phyloP scores from a whole-genome alignment of 2,888 invertebrate genomes.

The Heliconius sara region DNA sequence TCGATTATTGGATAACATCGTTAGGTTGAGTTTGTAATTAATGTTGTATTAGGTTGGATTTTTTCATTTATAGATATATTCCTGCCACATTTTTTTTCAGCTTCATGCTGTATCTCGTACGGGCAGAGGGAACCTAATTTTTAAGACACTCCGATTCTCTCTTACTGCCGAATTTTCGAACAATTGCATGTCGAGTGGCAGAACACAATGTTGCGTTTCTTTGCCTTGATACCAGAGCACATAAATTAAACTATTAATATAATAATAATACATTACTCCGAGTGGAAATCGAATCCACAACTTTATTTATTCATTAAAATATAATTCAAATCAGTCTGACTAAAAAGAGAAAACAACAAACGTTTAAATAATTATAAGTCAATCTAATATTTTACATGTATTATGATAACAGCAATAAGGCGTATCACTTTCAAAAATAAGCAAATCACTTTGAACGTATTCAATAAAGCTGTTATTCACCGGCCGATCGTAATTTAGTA shows the following conservation, averaged over 20 bases:
- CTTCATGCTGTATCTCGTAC: too few relatives aligned
- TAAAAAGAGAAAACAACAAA: neutral
- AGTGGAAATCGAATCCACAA: too few relatives aligned
- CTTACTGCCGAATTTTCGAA: too few relatives aligned
- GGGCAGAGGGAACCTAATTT: too few relatives aligned
- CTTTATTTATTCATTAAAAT: neutral
- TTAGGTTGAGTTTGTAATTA: constrained; percentile 51
- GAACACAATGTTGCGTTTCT: too few relatives aligned
- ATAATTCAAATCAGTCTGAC: neutral
- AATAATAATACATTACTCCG: too few relatives aligned
- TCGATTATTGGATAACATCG: constrained; percentile 64
- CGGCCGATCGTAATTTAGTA: constrained; percentile 34
- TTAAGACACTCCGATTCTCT: too few relatives aligned
- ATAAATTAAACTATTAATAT: too few relatives aligned
- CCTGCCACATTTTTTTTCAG: constrained; percentile 19
- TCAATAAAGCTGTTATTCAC: constrained; percentile 39
- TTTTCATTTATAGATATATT: constrained; percentile 41
- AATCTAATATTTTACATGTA: neutral
- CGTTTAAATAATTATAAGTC: neutral
- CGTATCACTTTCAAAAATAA: constrained; percentile 18
- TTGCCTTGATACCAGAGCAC: too few relatives aligned
- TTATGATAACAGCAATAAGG: neutral
- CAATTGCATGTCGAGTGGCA: too few relatives aligned
- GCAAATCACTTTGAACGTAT: constrained; percentile 28
- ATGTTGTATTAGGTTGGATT: constrained; percentile 45